These are phyloP conservation scores for Lagria hirta DNA, from an alignment of 2,888 invertebrate species.

Conservation along the genomic window DNA sequence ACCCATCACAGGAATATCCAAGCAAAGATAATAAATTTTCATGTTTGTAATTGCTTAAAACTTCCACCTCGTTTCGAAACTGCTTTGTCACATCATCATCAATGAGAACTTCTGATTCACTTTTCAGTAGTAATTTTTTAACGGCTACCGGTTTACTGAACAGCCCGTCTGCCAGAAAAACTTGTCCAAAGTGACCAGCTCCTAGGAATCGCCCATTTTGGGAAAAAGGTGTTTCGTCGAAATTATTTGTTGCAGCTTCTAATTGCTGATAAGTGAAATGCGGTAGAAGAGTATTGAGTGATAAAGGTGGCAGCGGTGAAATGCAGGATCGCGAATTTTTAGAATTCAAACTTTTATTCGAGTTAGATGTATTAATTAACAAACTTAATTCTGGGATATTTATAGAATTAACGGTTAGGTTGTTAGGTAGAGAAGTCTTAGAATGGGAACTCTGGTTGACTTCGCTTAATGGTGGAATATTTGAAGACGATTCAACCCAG, in stretches of 20 bases:
- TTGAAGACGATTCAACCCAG: constrained; percentile 1
- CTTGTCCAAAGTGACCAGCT: constrained; percentile 70
- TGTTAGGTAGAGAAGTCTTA: too few relatives aligned
- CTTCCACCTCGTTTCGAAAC: constrained; percentile 66
- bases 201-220: constrained; percentile 46
- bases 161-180: constrained; percentile 58
- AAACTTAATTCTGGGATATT: too few relatives aligned
- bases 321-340: constrained; percentile 33
- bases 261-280: constrained; percentile 58
- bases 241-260: constrained; percentile 58
- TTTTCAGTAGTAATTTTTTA: constrained; percentile 57
- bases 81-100: constrained; percentile 56
- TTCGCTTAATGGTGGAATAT: constrained; percentile 28
- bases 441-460: constrained; percentile 16
- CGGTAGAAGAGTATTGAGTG: constrained; percentile 52
- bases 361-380: too few relatives aligned
- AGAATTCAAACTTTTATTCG: too few relatives aligned
- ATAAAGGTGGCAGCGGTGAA: constrained; percentile 49
- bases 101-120: constrained; percentile 50
- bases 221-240: constrained; percentile 52
- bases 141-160: constrained; percentile 61
- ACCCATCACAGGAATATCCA: constrained; percentile 73
- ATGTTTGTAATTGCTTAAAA: constrained; percentile 66
- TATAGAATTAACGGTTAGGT: too few relatives aligned
- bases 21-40: constrained; percentile 72